Percentiles rank a stretch among this genome's conserved stretches.
These are phyloP conservation scores for Bactericera cockerelli DNA, from an alignment of 1,140 invertebrate species.

Conservation along the genomic window DNA sequence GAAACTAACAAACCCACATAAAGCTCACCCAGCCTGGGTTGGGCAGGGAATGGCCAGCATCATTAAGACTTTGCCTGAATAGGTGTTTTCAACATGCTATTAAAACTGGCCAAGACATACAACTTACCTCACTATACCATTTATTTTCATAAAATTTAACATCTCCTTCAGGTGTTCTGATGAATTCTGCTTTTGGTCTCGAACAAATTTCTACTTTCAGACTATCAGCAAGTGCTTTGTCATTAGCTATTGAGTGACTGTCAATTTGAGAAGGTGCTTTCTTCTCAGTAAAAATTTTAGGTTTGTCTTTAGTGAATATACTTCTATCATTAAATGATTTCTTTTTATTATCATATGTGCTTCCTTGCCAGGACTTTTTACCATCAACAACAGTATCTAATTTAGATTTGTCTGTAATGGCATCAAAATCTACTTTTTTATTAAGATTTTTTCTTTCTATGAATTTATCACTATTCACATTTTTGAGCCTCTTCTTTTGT, in stretches of 20 bases:
- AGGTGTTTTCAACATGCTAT: too few species aligned
- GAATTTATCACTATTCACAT: background rate
- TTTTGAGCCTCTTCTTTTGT: background rate
- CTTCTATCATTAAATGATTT: background rate
- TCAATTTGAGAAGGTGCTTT: background rate
- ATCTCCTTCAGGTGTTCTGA: background rate
- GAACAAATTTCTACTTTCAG: background rate
- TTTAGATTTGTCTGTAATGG: background rate
- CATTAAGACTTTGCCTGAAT: too few species aligned
- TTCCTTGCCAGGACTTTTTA: background rate
- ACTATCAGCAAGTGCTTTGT: background rate
- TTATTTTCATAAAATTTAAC: conserved; percentile 1
- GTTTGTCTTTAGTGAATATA: background rate
- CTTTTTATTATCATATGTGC: conserved; percentile 2
- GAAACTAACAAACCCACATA: too few species aligned
- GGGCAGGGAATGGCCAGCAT: too few species aligned
- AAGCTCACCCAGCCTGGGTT: too few species aligned
- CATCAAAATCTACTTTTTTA: conserved; percentile 6
- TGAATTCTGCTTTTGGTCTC: background rate
- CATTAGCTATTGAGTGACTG: background rate
- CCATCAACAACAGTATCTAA: background rate
- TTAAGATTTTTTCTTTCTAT: conserved; percentile 2
- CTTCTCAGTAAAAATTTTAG: too few species aligned
- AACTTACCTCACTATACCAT: conserved; percentile 6
- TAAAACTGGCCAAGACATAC: too few species aligned